Percentiles rank a stretch among this genome's conserved stretches.
Evolutionary conservation across 2,797 vertebrate genomes (phyloP).

Genomic region (Psittacula derbiana): DNA sequence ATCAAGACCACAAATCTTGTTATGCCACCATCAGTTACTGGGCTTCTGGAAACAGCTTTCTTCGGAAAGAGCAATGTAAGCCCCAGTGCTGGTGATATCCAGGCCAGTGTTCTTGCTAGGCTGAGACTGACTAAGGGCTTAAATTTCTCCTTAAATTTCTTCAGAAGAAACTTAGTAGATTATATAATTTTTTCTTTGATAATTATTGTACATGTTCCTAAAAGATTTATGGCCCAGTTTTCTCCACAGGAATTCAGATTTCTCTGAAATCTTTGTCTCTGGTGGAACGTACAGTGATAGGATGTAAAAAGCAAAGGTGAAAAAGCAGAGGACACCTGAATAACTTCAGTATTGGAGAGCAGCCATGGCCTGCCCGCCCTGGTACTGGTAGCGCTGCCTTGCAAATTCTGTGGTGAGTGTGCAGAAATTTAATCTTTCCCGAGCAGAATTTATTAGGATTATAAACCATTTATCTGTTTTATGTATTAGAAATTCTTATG

Average conservation of each 20-base stretch:
- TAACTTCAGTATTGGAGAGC: neutral
- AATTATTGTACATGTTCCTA: neutral
- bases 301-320: neutral
- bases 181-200: neutral
- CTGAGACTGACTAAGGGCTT: neutral
- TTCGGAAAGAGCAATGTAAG: neutral
- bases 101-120: neutral
- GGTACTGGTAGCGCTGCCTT: neutral
- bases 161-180: neutral
- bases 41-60: neutral
- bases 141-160: neutral
- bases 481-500: neutral
- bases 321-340: neutral
- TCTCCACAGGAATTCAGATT: neutral
- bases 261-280: neutral
- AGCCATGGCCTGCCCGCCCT: neutral
- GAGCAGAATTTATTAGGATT: slow-evolving; percentile 18
- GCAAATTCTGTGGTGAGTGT: neutral
- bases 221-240: neutral
- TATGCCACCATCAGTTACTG: neutral
- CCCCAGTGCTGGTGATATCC: neutral
- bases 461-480: slow-evolving; percentile 2
- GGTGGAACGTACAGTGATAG: neutral
- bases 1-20: neutral
- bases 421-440: slow-evolving; percentile 13